Conservation (phyloP, 2,113 vertebrate species). For the Climacteris rufus region DNA sequence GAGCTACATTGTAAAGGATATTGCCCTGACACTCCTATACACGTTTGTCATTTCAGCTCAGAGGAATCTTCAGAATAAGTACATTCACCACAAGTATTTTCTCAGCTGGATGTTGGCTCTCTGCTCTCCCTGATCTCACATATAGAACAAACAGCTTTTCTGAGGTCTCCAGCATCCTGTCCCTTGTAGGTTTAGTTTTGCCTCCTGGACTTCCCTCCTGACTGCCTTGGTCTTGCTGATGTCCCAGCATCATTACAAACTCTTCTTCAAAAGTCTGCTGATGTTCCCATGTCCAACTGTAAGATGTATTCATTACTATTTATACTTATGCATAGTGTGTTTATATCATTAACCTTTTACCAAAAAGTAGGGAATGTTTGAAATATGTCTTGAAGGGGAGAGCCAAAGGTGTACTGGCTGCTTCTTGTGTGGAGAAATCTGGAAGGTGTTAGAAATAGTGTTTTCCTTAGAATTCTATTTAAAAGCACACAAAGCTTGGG, state of each 20-base stretch:
- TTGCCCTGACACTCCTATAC: background rate
- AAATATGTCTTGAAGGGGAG: background rate
- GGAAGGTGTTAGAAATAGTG: background rate
- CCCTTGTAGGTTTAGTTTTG: background rate
- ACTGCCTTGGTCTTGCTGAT: background rate
- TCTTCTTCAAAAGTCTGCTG: background rate
- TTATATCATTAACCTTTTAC: background rate
- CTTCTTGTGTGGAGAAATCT: background rate
- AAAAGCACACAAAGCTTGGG: background rate
- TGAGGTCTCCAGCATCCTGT: background rate
- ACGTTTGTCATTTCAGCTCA: background rate
- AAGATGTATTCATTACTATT: background rate
- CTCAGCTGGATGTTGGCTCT: fast-evolving
- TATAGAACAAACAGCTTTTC: background rate
- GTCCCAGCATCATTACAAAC: background rate
- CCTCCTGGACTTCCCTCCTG: background rate
- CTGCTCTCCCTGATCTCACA: background rate
- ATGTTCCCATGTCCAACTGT: background rate
- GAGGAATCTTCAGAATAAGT: background rate
- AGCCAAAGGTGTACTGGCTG: background rate
- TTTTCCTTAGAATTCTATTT: constrained; percentile 1
- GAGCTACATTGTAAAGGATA: background rate
- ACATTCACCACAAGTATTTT: background rate
- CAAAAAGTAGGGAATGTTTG: background rate
- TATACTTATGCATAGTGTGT: background rate